Percentiles rank a stretch among this genome's conserved stretches.
These are phyloP conservation scores for Protobothrops mucrosquamatus DNA, from an alignment of 2,113 vertebrate genomes.

Conservation along the genomic window DNA sequence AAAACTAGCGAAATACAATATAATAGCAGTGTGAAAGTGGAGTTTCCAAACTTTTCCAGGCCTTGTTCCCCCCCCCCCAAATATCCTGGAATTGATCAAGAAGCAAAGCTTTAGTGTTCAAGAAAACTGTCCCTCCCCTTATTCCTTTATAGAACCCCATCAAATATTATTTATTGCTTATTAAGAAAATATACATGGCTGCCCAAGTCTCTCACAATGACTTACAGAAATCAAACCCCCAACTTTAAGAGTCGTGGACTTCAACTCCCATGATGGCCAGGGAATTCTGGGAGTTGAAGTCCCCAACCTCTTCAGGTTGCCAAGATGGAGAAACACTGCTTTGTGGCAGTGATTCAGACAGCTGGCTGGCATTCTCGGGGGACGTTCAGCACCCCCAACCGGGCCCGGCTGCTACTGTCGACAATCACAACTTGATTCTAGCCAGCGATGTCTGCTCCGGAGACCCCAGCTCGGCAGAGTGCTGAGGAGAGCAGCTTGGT, in stretches of 20 bases:
- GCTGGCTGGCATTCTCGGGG: neutral
- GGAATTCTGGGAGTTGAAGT: neutral
- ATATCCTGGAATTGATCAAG: too few relatives aligned
- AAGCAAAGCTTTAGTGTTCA: too few relatives aligned
- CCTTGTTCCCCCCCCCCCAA: too few relatives aligned
- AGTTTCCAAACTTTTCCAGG: neutral
- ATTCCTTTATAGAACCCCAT: neutral
- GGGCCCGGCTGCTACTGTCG: neutral
- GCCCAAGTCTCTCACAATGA: too few relatives aligned
- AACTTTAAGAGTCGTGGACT: too few relatives aligned
- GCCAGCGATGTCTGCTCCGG: too few relatives aligned
- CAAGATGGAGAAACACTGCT: neutral
- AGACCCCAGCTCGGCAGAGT: neutral
- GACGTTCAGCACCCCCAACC: fast-evolving
- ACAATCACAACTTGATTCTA: neutral
- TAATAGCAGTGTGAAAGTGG: neutral
- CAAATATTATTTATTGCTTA: neutral
- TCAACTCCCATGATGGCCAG: too few relatives aligned
- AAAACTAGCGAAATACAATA: neutral
- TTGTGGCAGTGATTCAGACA: neutral
- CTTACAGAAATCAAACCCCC: too few relatives aligned
- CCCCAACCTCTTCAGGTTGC: neutral
- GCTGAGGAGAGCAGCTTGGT: neutral
- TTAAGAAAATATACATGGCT: too few relatives aligned
- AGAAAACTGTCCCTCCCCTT: neutral